Percentiles rank a stretch among this genome's conserved stretches.
These are phyloP conservation scores for Tricholaema leucomelas DNA, from an alignment of 2,113 vertebrate genomes.

Conservation along the genomic window DNA sequence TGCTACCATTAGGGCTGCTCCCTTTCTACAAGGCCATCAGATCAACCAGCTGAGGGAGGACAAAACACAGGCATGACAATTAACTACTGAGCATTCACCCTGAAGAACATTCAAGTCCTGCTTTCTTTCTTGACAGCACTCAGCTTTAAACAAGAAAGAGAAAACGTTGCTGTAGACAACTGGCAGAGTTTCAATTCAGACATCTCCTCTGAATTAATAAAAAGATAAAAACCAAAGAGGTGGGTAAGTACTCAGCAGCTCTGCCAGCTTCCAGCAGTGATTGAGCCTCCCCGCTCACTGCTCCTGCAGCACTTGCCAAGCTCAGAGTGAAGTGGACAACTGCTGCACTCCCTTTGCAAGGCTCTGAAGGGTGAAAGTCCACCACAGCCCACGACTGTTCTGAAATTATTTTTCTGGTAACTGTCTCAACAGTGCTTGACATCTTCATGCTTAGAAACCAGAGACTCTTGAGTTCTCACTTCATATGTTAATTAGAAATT, in stretches of 20 bases:
- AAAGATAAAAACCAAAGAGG: not conserved
- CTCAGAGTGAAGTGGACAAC: fast-evolving
- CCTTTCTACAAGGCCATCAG: not conserved
- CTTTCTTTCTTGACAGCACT: not conserved
- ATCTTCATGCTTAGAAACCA: not conserved
- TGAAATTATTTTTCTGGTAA: not conserved
- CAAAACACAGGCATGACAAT: not conserved
- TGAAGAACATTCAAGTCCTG: not conserved
- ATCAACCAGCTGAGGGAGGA: not conserved
- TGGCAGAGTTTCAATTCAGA: not conserved
- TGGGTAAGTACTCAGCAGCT: not conserved
- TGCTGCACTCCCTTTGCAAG: fast-evolving
- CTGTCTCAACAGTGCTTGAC: not conserved
- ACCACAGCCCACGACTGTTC: not conserved
- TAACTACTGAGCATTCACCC: not conserved
- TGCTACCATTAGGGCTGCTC: not conserved
- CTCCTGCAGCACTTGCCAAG: not conserved
- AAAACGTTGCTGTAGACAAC: not conserved
- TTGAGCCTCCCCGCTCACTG: not conserved
- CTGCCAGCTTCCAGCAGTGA: not conserved
- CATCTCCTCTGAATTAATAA: not conserved
- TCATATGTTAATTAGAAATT: not conserved
- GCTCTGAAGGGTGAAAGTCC: not conserved
- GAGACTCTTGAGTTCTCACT: not conserved
- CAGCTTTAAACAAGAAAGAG: not conserved